Evolutionary conservation across 2,888 invertebrate species (phyloP).

Genomic region (Arge pagana): DNA sequence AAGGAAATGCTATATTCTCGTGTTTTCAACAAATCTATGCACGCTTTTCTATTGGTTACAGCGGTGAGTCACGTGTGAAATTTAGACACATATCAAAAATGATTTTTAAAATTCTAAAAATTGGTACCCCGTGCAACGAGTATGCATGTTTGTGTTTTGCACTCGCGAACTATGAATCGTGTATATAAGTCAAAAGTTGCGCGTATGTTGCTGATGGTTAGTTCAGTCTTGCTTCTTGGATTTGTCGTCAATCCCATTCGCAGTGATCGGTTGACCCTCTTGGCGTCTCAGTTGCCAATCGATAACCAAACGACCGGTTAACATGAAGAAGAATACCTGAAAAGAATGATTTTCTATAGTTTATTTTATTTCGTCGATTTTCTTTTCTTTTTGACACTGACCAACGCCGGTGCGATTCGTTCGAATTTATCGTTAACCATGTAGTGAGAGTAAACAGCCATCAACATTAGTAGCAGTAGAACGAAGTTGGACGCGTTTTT

Average conservation of each 20-base stretch:
- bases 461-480: conserved; percentile 80
- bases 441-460: conserved; percentile 91
- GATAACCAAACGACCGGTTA: conserved; percentile 85
- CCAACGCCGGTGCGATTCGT: conserved; percentile 85
- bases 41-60: too few species aligned
- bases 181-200: conserved; percentile 6
- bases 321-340: conserved; percentile 84
- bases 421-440: conserved; percentile 93
- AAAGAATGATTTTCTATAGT: conserved; percentile 31
- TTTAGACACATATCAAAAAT: too few species aligned
- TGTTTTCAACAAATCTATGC: too few species aligned
- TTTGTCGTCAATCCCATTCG: conserved; percentile 60
- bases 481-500: conserved; percentile 89
- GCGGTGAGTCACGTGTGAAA: too few species aligned
- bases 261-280: conserved; percentile 50
- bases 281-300: conserved; percentile 69
- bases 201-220: conserved; percentile 14
- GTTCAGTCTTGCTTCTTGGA: conserved; percentile 61
- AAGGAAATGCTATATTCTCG: too few species aligned
- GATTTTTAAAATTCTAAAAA: conserved; percentile 4
- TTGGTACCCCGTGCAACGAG: too few species aligned
- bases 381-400: conserved; percentile 50
- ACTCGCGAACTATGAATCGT: conserved; percentile 12
- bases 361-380: background rate
- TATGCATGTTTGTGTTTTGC: too few species aligned